These are phyloP conservation scores for Drosophila dives DNA, from an alignment of 2,888 invertebrate genomes.

Conservation along the genomic window DNA sequence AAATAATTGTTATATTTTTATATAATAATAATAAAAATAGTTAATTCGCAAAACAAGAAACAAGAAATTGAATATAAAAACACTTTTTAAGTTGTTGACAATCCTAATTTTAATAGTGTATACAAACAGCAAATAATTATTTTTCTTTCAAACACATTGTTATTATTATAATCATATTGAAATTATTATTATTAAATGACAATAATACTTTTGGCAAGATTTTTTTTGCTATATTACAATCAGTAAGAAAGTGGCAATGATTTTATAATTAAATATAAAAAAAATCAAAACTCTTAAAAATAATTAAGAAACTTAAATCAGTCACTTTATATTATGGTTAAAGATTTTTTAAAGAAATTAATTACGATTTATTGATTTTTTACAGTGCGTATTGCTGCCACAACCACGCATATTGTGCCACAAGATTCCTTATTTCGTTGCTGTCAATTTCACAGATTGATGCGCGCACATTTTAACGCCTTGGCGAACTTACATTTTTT, in stretches of 20 bases:
- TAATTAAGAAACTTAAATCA: not conserved
- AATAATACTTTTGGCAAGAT: too few species aligned
- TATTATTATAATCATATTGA: too few species aligned
- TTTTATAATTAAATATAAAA: too few species aligned
- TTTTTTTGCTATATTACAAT: too few species aligned
- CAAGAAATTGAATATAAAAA: not conserved
- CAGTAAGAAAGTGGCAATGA: too few species aligned
- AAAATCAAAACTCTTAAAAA: not conserved
- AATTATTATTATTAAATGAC: too few species aligned
- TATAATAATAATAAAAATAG: too few species aligned
- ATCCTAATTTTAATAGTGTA: not conserved
- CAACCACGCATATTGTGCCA: conserved; percentile 37
- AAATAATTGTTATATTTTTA: too few species aligned
- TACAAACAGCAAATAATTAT: too few species aligned
- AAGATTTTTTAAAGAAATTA: not conserved
- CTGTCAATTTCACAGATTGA: conserved; percentile 80
- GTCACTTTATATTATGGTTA: not conserved
- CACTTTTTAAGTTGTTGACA: not conserved
- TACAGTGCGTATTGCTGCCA: not conserved
- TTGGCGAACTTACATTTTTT: conserved; percentile 68
- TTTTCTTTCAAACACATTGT: too few species aligned
- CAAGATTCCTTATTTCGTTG: conserved; percentile 27
- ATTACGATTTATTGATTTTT: not conserved
- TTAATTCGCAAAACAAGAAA: too few species aligned
- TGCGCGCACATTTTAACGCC: conserved; percentile 69